Conservation (phyloP, 2,888 invertebrate genomes). For the Ectobius pallidus region DNA sequence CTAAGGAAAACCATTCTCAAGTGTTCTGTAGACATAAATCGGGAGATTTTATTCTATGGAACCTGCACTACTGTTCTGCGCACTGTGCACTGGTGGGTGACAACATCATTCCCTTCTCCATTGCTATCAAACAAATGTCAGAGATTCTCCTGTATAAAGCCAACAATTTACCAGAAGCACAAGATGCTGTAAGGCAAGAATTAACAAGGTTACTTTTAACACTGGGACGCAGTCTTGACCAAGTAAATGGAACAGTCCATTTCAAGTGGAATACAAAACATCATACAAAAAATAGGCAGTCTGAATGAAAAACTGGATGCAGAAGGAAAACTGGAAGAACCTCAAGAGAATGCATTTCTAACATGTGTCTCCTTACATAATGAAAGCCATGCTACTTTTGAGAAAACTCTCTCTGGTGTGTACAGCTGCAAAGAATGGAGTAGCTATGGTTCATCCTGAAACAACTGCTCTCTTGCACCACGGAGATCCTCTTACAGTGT, state of each 20-base stretch:
- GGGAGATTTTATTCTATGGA: too few relatives aligned
- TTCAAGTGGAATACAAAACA: constrained; percentile 89
- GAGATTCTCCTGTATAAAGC: too few relatives aligned
- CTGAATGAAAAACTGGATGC: constrained; percentile 83
- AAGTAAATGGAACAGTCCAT: constrained; percentile 71
- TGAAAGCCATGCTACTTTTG: constrained; percentile 67
- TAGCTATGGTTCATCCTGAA: constrained; percentile 35
- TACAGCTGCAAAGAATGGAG: constrained; percentile 64
- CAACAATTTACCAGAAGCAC: constrained; percentile 79
- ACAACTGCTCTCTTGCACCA: constrained; percentile 28
- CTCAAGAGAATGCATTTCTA: constrained; percentile 89
- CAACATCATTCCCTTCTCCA: too few relatives aligned
- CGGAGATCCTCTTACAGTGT: too few relatives aligned
- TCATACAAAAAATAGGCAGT: constrained; percentile 85
- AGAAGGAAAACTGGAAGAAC: constrained; percentile 81
- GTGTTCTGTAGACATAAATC: too few relatives aligned
- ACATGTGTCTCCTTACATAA: constrained; percentile 79
- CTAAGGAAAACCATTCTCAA: too few relatives aligned
- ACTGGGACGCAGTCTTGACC: constrained; percentile 69
- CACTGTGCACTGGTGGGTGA: too few relatives aligned
- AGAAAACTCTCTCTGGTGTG: constrained; percentile 69
- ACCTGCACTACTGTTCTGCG: too few relatives aligned
- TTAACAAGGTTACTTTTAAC: constrained; percentile 76
- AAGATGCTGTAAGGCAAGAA: constrained; percentile 83
- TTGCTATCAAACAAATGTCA: too few relatives aligned